Evolutionary conservation across 1,140 invertebrate species (phyloP), one percentile per base, ranked within the genome.

Genomic region (Solenopsis fugax): DNA sequence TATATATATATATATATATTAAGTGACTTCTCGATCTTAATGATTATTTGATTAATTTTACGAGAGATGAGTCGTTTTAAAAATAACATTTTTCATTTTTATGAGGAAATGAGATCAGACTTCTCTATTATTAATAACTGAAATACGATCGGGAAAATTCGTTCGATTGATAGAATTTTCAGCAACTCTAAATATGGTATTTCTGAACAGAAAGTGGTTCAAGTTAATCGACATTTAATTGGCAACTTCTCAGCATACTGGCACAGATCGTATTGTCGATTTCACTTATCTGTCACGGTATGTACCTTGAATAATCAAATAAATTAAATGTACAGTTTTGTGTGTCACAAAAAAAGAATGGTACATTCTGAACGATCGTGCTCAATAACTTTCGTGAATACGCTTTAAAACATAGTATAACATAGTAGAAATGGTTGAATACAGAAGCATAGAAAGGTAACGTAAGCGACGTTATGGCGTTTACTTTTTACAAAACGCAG

Each of bases 401-500:
- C 18, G 16, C 2, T 21, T n/a, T 69, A 29, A 56, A 81, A 69
- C 48, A 77, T n/a, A n/a, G n/a, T n/a, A n/a, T n/a, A n/a, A 77
- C 56, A 81, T 13, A 6, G 34, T 34, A 29, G 16, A 60, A n/a
- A 41, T n/a, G 21, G n/a, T 60, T 60, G 54, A 73, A 84, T 24
- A 60, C 21, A 9, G 54, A 62, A 60, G 24, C 24, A 4, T 56
- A 21, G 54, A 24, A 48, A 37, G 21, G 13, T 41, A 73, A 60
- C 54, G 54, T 29, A 58, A 58, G 37, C 54, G 80, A 73, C 67
- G 54, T 48, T 82, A 75, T 60, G 41, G 34, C 65, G 10, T 29
- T 71, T 37, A 71, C 65, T 82, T 73, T 84, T 84, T 60, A 60
- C n/a, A 75, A 58, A 84, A 73, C 54, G 69, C 24, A 60, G 56